Evolutionary conservation across 1,140 invertebrate species (phyloP).

Genomic region (Nylanderia fulva): DNA sequence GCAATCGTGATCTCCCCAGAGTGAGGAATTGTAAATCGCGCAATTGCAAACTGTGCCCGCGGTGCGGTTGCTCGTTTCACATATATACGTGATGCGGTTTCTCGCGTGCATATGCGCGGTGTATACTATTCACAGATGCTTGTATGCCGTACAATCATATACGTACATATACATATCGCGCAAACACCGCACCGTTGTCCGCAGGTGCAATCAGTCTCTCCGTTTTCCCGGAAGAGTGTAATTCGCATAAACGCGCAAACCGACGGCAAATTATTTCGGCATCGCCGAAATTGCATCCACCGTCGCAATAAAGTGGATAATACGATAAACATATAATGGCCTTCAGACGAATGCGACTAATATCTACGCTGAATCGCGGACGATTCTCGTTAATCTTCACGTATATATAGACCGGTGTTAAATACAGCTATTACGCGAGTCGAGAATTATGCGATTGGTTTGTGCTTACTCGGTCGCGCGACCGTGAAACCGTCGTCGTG

Average conservation of each 20-base stretch:
- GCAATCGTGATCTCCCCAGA: not conserved
- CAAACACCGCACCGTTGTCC: not conserved
- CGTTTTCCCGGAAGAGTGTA: slow-evolving; percentile 39
- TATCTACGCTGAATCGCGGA: not conserved
- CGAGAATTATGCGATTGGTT: slow-evolving; percentile 5
- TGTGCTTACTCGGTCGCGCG: not conserved
- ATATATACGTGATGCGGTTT: not conserved
- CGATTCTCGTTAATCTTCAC: not conserved
- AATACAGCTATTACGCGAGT: not conserved
- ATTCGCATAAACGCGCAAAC: slow-evolving; percentile 1
- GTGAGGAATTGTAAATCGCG: not conserved
- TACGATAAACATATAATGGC: not conserved
- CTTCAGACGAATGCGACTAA: no score
- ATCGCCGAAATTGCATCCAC: slow-evolving; percentile 27
- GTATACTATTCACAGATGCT: not conserved
- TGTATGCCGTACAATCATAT: no score
- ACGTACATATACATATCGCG: not conserved
- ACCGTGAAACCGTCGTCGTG: slow-evolving; percentile 16
- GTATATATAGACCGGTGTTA: not conserved
- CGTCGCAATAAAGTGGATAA: not conserved
- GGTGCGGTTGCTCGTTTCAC: not conserved
- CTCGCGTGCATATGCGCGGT: not conserved
- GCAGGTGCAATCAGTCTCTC: not conserved
- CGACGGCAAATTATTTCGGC: slow-evolving; percentile 1
- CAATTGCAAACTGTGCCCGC: slow-evolving; percentile 7